Evolutionary conservation across 2,888 invertebrate species (phyloP), one percentile per base, ranked within the genome.

Genomic region (Apamea monoglypha): DNA sequence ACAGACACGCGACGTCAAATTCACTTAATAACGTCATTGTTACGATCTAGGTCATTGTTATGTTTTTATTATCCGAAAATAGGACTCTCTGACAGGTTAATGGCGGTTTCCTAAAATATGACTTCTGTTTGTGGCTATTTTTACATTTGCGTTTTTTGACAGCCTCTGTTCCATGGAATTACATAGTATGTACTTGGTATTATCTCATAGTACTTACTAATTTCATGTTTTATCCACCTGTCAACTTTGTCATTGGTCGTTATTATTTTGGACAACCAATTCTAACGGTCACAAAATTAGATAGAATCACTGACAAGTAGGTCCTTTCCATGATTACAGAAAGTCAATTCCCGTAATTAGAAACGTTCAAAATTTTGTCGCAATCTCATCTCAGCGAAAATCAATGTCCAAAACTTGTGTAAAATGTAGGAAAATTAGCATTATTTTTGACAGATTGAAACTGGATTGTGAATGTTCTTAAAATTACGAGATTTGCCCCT

Each of bases 1-100:
- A 29, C 12, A 80, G 87, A 87, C 92, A 92, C 91, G 93, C 93
- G 88, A 92, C 88, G 81, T 80, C 87, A 88, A 82, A 86, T 85
- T 80, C 87, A 83, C 82, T 87, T 89, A 88, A 91, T 91, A 86
- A 87, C 87, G 78, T 88, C 87, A 89, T 85, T 86, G 84, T 89
- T 83, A 64, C 69, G 68, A 90, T 50, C 76, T 80, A 71, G 89
- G 88, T 90, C 88, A 90, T 82, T 90, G 87, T 89, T 82, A 80
- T 73, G 78, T 87, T 83, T 82, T 87, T 82, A 84, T 88, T 80
- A 76, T 70, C 66, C 80, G 70, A 87, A 90, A 84, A 86, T 86
- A 85, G 86, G 82, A 84, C 84, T 82, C 56, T 4, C 50, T 88
- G 90, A 90, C 88, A 90, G 72, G 50, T 78, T 83, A 88, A 88